phyloP scores from a whole-genome alignment of 1,140 invertebrate genomes.

The Dinoponera quadriceps region DNA sequence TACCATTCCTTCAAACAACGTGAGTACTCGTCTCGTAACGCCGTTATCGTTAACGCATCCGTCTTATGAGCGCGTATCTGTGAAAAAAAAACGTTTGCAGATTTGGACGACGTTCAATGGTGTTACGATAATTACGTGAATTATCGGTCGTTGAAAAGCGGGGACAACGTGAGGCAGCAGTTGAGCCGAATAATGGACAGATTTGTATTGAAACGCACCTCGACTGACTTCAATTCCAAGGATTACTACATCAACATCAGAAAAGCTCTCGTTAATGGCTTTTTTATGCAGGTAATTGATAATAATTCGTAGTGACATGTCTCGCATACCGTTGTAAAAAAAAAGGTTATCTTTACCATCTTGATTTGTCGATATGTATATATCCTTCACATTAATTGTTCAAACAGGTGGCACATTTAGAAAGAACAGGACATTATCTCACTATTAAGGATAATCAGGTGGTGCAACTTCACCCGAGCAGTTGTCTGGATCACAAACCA shows the following conservation, averaged over 20 bases:
- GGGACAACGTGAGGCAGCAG: slow-evolving; percentile 94
- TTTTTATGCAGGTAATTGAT: slow-evolving; percentile 99
- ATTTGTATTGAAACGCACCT: slow-evolving; percentile 96
- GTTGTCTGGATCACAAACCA: slow-evolving; percentile 99
- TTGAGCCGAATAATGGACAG: slow-evolving; percentile 95
- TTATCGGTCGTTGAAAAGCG: slow-evolving; percentile 98
- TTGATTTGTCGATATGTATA: background rate
- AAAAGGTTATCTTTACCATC: slow-evolving; percentile 16
- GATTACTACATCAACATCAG: slow-evolving; percentile 99
- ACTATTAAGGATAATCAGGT: slow-evolving; percentile 99
- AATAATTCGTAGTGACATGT: background rate
- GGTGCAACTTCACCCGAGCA: slow-evolving; percentile 99
- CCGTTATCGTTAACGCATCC: background rate
- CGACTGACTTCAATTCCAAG: slow-evolving; percentile 99
- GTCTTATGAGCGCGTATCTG: background rate
- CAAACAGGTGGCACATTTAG: slow-evolving; percentile 95
- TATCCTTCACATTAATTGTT: slow-evolving; percentile 52
- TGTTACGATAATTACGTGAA: slow-evolving; percentile 99
- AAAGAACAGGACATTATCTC: slow-evolving; percentile 98
- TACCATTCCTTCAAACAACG: slow-evolving; percentile 99
- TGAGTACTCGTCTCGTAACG: slow-evolving; percentile 87
- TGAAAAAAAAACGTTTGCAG: slow-evolving; percentile 76
- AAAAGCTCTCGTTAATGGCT: slow-evolving; percentile 98
- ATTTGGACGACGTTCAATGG: slow-evolving; percentile 97
- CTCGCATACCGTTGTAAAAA: slow-evolving; percentile 2